These are phyloP conservation scores for Ichneumoninae sp. DNA, from an alignment of 2,888 invertebrate genomes.

Conservation along the genomic window DNA sequence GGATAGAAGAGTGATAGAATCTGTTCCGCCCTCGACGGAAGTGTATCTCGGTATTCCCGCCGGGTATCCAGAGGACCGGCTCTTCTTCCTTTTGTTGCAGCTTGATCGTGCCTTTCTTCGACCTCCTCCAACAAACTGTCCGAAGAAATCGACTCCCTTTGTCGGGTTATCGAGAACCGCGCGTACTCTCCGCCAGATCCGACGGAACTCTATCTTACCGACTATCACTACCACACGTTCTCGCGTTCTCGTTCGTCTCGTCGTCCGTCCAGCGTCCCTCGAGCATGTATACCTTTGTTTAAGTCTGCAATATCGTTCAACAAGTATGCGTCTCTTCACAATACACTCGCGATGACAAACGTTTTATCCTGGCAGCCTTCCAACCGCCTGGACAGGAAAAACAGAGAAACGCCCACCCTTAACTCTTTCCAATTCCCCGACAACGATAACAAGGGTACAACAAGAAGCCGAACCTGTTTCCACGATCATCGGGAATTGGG, in stretches of 20 bases:
- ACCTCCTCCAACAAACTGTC: constrained; percentile 58
- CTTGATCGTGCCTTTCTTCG: constrained; percentile 34
- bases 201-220: constrained; percentile 48
- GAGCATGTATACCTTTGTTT: constrained; percentile 1
- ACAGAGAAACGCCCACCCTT: not conserved
- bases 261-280: not conserved
- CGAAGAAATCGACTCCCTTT: constrained; percentile 61
- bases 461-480: not conserved
- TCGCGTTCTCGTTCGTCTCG: constrained; percentile 22
- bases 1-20: constrained; percentile 47
- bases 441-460: constrained; percentile 10
- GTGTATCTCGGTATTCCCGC: constrained; percentile 42
- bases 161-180: constrained; percentile 56
- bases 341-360: constrained; percentile 37
- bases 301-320: constrained; percentile 49
- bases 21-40: constrained; percentile 49
- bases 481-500: constrained; percentile 12
- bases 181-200: constrained; percentile 43
- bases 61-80: constrained; percentile 16
- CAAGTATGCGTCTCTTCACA: constrained; percentile 47
- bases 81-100: constrained; percentile 6
- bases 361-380: constrained; percentile 27
- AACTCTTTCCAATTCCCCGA: constrained; percentile 1
- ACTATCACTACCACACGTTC: constrained; percentile 32
- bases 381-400: constrained; percentile 7